Base-by-base conservation (phyloP, 2,888 invertebrate genomes). In the Harpalus rubripes region DNA sequence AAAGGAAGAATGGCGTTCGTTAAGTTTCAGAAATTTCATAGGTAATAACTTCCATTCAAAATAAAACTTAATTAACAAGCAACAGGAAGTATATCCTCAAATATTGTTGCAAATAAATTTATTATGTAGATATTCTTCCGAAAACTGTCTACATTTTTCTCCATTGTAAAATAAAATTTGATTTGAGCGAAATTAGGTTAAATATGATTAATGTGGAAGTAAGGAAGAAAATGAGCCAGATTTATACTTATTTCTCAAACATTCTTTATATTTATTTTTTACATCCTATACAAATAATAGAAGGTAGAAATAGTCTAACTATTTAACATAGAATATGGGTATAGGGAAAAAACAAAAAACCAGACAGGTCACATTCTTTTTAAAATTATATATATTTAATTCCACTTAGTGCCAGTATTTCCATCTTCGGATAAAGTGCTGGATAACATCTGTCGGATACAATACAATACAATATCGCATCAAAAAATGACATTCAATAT, bases 1-100 rank as follows among this genome's bases (percentile, higher is more conserved):
- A 32, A 5, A 22, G 39, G 26, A 74, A 74, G 74, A 74, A 74
- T 74, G 22, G 52, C 12, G 74, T 52, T 74, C 74, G 52, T 74
- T 52, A 74, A n/a, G 39, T 41, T 68, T 26, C 39, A 39, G 41
- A 68, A 32, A 12, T n/a, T 68, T 68, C 22, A 22, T 22, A 10
- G 7, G 12, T 63, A 63, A 63, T 63, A 63, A 32, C 12, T n/a
- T 15, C 68, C 7, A 65, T 68, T 68, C 68, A 68, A 16, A 63
- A 26, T 22, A 63, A 12, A 12, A 1, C 63, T 18, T 22, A 68
- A 68, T 68, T 12, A 68, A 26, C 68, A 68, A 59, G 59, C 7
- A 59, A 18, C 6, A 59, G 59, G n/a, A 32, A 32, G 32, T 0
- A 32, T 4, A 10, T 52, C 44, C 1, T 52, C 44, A 52, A 52